phyloP scores from a whole-genome alignment of 2,888 invertebrate genomes.

The Dinocampus coccinellae region DNA sequence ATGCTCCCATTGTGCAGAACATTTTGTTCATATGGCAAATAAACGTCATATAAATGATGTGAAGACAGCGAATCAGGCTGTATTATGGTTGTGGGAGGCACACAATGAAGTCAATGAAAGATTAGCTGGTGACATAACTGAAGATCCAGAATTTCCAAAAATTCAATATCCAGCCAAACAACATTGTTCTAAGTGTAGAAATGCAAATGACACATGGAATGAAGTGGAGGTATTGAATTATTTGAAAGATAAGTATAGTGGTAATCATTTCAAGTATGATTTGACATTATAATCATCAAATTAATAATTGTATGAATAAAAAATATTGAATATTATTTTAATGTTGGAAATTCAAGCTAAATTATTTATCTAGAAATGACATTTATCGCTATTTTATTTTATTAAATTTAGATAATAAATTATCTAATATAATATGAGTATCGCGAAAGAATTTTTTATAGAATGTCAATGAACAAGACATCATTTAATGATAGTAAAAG shows the following conservation, averaged over 20 bases:
- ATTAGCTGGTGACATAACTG: conserved; percentile 86
- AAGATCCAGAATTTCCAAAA: conserved; percentile 92
- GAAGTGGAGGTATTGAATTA: conserved; percentile 76
- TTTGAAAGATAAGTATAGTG: conserved; percentile 73
- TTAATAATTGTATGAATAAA: background rate
- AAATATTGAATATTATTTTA: no score
- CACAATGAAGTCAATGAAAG: conserved; percentile 94
- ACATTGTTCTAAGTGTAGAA: conserved; percentile 79
- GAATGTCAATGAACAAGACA: background rate
- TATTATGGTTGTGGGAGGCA: conserved; percentile 94
- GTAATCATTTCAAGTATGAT: conserved; percentile 50
- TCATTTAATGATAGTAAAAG: background rate
- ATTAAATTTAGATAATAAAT: background rate
- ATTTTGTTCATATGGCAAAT: conserved; percentile 89
- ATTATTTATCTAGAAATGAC: no score
- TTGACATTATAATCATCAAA: background rate
- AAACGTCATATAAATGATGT: conserved; percentile 79
- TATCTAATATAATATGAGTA: background rate
- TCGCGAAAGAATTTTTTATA: background rate
- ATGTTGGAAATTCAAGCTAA: no score
- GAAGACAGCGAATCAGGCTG: conserved; percentile 78
- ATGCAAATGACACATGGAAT: conserved; percentile 74
- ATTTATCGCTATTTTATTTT: no score
- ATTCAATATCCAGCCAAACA: conserved; percentile 83
- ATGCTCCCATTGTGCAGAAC: conserved; percentile 89